Percentiles rank a stretch among this genome's conserved stretches.
Conservation (phyloP, 2,797 vertebrate species). For the Silurus aristotelis region DNA sequence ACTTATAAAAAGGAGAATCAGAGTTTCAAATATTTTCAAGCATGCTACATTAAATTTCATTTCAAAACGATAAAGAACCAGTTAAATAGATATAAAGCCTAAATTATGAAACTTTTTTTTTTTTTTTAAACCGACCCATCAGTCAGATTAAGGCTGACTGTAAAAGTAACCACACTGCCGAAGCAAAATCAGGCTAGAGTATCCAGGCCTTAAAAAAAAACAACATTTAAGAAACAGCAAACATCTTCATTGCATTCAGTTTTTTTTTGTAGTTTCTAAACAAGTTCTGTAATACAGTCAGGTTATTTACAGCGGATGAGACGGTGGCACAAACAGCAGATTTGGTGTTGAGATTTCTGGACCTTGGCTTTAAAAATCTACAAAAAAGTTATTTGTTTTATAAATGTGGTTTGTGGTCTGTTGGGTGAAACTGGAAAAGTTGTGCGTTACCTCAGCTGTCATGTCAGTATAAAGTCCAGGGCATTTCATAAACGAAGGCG, state of each 20-base stretch:
- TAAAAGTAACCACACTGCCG: background rate
- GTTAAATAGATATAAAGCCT: too few species aligned
- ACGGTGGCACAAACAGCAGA: background rate
- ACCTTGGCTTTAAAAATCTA: conserved; percentile 6
- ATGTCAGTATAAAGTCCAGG: conserved; percentile 3
- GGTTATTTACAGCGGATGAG: conserved; percentile 10
- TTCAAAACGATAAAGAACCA: background rate
- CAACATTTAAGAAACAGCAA: background rate
- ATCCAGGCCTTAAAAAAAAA: conserved; percentile 22
- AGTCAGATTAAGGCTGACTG: background rate
- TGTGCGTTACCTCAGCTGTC: background rate
- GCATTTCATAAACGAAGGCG: background rate
- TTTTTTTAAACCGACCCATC: too few species aligned
- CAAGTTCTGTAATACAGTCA: background rate
- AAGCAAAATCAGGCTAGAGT: background rate
- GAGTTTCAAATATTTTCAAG: background rate
- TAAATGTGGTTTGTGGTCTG: background rate
- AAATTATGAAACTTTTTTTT: too few species aligned
- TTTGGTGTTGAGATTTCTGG: background rate
- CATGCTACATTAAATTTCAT: background rate
- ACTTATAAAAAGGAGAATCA: background rate
- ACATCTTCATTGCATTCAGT: background rate
- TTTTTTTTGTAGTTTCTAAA: background rate
- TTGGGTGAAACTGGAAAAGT: background rate
- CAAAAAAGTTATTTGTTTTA: background rate